These are phyloP conservation scores for Channa maculata DNA, from an alignment of 2,113 vertebrate species.

Conservation along the genomic window DNA sequence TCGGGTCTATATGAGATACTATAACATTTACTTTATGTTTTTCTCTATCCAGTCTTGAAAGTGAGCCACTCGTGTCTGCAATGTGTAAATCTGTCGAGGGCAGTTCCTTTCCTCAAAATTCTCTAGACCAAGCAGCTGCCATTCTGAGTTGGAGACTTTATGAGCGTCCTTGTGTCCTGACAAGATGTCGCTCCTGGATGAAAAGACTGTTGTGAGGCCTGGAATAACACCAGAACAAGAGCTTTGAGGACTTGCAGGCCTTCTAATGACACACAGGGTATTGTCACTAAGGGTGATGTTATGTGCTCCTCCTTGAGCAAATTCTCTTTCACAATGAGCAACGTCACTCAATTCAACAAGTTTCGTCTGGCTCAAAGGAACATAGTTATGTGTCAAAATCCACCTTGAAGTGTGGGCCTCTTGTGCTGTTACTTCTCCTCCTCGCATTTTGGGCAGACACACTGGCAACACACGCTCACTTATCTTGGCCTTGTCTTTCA, in stretches of 20 bases:
- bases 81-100: constrained; percentile 81
- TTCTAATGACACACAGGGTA: constrained; percentile 87
- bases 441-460: constrained; percentile 85
- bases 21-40: constrained; percentile 83
- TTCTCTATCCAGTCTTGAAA: constrained; percentile 92
- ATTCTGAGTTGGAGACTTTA: constrained; percentile 75
- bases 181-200: constrained; percentile 17
- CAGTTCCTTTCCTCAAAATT: constrained; percentile 88
- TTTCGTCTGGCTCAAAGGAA: constrained; percentile 74
- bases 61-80: constrained; percentile 85
- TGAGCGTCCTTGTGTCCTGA: constrained; percentile 5
- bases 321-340: constrained; percentile 87
- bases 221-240: constrained; percentile 88
- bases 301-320: constrained; percentile 82
- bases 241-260: constrained; percentile 74
- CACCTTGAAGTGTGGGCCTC: constrained; percentile 86
- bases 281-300: constrained; percentile 86
- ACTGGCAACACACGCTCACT: constrained; percentile 87
- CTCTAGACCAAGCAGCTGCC: constrained; percentile 91
- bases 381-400: constrained; percentile 68
- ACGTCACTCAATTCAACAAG: constrained; percentile 83
- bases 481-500: constrained; percentile 90
- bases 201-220: constrained; percentile 80
- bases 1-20: neutral
- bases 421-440: constrained; percentile 77